phyloP scores from a whole-genome alignment of 2,888 invertebrate species.

The Colletes collaris region DNA sequence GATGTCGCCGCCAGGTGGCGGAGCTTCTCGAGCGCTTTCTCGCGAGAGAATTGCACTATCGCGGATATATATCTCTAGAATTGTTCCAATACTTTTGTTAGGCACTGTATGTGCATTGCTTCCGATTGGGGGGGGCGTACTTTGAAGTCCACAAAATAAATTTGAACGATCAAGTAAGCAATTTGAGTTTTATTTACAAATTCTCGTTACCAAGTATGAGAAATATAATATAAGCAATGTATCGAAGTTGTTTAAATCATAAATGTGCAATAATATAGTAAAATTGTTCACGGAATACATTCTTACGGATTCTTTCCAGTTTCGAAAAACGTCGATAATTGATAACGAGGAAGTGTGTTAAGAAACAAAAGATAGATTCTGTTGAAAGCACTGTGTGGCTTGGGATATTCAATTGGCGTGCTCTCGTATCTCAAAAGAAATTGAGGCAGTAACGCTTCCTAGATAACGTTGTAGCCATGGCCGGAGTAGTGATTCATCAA shows the following conservation, averaged over 20 bases:
- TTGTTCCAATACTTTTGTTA: no score
- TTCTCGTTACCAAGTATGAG: no score
- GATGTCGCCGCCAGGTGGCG: no score
- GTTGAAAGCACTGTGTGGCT: neutral
- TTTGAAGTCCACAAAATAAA: no score
- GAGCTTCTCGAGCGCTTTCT: no score
- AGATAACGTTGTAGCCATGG: slow-evolving; percentile 51
- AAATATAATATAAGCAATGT: neutral
- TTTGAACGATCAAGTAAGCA: no score
- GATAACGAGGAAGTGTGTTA: neutral
- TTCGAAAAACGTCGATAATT: neutral
- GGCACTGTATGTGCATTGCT: no score
- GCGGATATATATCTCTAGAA: no score
- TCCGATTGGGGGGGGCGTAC: no score
- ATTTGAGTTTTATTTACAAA: no score
- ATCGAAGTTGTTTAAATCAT: no score
- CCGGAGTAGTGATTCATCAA: slow-evolving; percentile 56
- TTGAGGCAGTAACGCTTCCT: slow-evolving; percentile 31
- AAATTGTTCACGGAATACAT: neutral
- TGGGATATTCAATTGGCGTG: slow-evolving; percentile 10
- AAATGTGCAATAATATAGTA: neutral
- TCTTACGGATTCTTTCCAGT: neutral
- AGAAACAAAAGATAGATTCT: slow-evolving; percentile 1
- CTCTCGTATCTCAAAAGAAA: slow-evolving; percentile 34
- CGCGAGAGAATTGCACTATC: no score